A percentile compares a stretch with the other conserved stretches of the same genome.
phyloP scores from a whole-genome alignment of 1,140 invertebrate genomes.

The Habropoda laboriosa region DNA sequence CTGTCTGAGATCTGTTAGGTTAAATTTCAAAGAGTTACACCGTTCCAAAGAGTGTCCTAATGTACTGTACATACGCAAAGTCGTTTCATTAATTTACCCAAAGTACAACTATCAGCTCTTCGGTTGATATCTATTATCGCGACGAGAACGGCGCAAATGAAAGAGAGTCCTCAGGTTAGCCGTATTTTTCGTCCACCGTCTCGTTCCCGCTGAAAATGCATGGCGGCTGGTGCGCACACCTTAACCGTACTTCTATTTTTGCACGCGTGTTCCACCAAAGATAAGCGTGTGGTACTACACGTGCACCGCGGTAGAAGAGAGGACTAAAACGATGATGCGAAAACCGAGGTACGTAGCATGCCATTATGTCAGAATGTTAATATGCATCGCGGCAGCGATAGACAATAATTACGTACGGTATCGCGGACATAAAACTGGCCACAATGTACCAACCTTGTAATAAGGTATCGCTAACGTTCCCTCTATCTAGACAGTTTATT shows the following conservation, averaged over 20 bases:
- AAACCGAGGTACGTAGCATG: not conserved
- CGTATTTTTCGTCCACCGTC: not conserved
- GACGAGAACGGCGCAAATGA: not conserved
- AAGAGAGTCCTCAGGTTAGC: too few species aligned
- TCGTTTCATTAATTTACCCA: not conserved
- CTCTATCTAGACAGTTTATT: slow-evolving; percentile 52
- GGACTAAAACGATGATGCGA: not conserved
- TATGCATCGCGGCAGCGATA: not conserved
- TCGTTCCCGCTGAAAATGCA: not conserved
- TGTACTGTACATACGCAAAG: not conserved
- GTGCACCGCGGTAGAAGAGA: too few species aligned
- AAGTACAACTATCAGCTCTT: not conserved
- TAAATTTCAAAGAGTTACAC: too few species aligned
- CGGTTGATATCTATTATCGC: not conserved
- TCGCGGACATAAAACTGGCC: slow-evolving; percentile 40
- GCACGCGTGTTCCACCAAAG: not conserved
- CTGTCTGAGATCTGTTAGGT: too few species aligned
- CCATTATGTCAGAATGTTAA: slow-evolving; percentile 42
- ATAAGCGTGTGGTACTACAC: too few species aligned
- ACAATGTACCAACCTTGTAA: slow-evolving; percentile 46
- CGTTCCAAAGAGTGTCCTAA: too few species aligned
- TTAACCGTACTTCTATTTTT: not conserved
- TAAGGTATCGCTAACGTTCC: slow-evolving; percentile 37
- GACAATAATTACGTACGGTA: slow-evolving; percentile 52
- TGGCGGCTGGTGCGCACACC: too few species aligned